Evolutionary conservation across 2,888 invertebrate genomes (phyloP).

Genomic region (Cistogaster globosa): DNA sequence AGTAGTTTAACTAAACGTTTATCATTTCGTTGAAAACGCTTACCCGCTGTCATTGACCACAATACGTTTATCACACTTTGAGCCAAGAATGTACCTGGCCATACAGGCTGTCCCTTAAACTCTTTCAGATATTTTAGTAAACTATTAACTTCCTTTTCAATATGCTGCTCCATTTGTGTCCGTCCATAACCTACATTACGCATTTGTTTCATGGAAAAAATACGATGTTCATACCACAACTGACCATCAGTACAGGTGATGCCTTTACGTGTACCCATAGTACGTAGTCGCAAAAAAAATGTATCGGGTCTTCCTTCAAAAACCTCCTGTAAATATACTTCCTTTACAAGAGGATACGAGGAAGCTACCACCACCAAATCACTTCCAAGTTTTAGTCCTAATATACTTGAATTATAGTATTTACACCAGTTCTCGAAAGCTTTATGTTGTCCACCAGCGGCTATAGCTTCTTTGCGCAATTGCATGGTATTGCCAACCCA

Average conservation of each 20-base stretch:
- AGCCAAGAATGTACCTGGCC: constrained; percentile 83
- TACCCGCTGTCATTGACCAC: constrained; percentile 86
- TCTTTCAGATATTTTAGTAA: constrained; percentile 79
- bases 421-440: constrained; percentile 84
- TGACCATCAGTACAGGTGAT: constrained; percentile 86
- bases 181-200: constrained; percentile 85
- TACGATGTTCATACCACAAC: constrained; percentile 85
- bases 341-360: constrained; percentile 84
- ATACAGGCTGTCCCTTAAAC: constrained; percentile 74
- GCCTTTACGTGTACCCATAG: constrained; percentile 85
- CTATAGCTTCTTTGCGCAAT: constrained; percentile 78
- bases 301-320: constrained; percentile 87
- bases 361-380: constrained; percentile 85
- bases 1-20: constrained; percentile 83
- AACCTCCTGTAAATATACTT: constrained; percentile 85
- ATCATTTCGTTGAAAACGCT: constrained; percentile 83
- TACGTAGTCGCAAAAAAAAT: constrained; percentile 86
- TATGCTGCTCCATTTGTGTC: constrained; percentile 84
- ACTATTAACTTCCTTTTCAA: constrained; percentile 84
- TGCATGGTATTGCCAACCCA: constrained; percentile 81
- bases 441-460: constrained; percentile 84
- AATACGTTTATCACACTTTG: constrained; percentile 87
- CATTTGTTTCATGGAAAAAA: constrained; percentile 84
- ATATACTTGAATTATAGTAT: constrained; percentile 84
- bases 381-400: constrained; percentile 85